These are phyloP conservation scores for Tupiocoris notatus DNA, from an alignment of 2,888 invertebrate species.

Conservation along the genomic window DNA sequence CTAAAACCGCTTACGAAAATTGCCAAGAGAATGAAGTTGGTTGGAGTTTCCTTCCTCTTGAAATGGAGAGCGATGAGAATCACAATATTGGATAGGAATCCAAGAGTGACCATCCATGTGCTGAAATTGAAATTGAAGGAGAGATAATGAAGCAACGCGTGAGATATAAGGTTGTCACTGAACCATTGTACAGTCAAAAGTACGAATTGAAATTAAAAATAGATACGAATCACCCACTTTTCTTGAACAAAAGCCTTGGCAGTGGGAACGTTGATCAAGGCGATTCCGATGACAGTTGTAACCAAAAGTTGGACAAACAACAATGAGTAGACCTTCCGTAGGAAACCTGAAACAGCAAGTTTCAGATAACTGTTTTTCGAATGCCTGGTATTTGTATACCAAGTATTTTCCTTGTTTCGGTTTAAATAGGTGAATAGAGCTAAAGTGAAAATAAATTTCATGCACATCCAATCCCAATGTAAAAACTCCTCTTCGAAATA, in stretches of 20 bases:
- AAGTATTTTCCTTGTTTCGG: too few relatives aligned
- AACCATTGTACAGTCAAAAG: too few relatives aligned
- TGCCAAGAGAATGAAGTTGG: constrained; percentile 74
- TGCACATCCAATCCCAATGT: too few relatives aligned
- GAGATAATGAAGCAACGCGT: too few relatives aligned
- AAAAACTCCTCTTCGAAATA: too few relatives aligned
- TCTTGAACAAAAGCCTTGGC: constrained; percentile 64
- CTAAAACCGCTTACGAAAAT: constrained; percentile 70
- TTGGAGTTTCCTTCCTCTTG: constrained; percentile 73
- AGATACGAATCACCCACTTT: too few relatives aligned
- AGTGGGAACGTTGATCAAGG: constrained; percentile 64
- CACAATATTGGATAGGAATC: constrained; percentile 65
- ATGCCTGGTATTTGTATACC: too few relatives aligned
- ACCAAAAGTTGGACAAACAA: constrained; percentile 72
- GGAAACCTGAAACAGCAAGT: constrained; percentile 60
- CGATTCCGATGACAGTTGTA: constrained; percentile 64
- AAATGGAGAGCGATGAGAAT: constrained; percentile 68
- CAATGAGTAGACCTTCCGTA: constrained; percentile 83
- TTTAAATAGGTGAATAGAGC: too few relatives aligned
- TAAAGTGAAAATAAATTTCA: too few relatives aligned
- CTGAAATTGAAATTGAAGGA: constrained; percentile 56
- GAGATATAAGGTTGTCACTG: too few relatives aligned
- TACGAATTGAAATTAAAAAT: too few relatives aligned
- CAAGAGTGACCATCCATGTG: constrained; percentile 66
- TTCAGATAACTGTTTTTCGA: too few relatives aligned